Evolutionary conservation across 2,797 vertebrate genomes (phyloP).

Genomic region (Leuciscus waleckii): DNA sequence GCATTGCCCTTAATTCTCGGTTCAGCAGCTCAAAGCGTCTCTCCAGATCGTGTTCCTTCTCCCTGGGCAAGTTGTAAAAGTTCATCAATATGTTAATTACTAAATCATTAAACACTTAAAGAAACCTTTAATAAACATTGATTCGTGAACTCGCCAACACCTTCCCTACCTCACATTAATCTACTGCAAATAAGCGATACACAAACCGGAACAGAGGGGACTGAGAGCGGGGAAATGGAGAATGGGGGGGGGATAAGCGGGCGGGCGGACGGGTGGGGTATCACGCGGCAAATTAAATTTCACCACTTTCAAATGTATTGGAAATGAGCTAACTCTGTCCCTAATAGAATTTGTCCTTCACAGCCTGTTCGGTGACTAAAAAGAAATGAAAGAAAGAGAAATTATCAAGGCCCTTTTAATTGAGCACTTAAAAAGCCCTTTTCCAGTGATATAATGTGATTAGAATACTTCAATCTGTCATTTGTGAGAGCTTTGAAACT

Average conservation of each 20-base stretch:
- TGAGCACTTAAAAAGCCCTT: constrained; percentile 78
- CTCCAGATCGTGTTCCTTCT: constrained; percentile 99
- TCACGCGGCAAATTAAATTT: constrained; percentile 78
- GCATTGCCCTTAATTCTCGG: constrained; percentile 95
- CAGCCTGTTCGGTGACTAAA: constrained; percentile 72
- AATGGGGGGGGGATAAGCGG: neutral
- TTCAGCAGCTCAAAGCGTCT: constrained; percentile 97
- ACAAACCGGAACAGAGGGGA: constrained; percentile 70
- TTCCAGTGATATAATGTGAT: constrained; percentile 81
- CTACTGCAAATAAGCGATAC: constrained; percentile 97
- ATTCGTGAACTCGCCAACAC: constrained; percentile 87
- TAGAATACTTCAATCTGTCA: constrained; percentile 82
- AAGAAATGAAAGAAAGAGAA: constrained; percentile 76
- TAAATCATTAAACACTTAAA: constrained; percentile 99
- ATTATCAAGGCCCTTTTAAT: constrained; percentile 79
- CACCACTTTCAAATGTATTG: constrained; percentile 79
- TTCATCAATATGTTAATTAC: constrained; percentile 99
- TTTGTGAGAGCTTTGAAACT: constrained; percentile 72
- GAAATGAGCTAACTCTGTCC: constrained; percentile 78
- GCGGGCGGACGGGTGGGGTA: constrained; percentile 30
- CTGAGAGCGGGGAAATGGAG: neutral
- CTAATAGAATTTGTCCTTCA: constrained; percentile 85
- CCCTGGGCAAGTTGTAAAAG: constrained; percentile 95
- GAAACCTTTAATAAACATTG: constrained; percentile 96
- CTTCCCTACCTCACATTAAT: constrained; percentile 93